Evolutionary conservation across 2,113 vertebrate genomes (phyloP).

Genomic region (Erythrolamprus reginae): DNA sequence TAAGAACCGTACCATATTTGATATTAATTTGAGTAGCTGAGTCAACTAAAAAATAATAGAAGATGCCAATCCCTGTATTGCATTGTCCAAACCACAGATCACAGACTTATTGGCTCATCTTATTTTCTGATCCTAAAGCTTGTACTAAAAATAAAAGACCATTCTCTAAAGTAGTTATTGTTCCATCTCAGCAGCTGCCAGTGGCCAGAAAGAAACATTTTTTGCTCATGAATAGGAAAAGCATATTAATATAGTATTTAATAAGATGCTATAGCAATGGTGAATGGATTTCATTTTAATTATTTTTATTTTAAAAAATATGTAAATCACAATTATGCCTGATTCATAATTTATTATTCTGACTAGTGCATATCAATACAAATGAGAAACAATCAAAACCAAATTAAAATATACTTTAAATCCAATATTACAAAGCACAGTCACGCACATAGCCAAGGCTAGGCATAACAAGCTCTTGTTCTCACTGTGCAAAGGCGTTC

Average conservation of each 20-base stretch:
- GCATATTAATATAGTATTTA: background rate
- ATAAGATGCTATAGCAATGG: background rate
- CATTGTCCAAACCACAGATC: slow-evolving; percentile 17
- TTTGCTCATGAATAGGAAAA: background rate
- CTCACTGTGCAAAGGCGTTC: background rate
- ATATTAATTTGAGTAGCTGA: background rate
- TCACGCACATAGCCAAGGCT: background rate
- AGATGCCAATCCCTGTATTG: background rate
- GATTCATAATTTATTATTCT: background rate
- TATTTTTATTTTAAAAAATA: background rate
- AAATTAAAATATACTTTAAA: background rate
- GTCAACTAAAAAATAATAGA: slow-evolving; percentile 11
- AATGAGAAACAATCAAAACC: background rate
- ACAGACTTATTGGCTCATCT: background rate
- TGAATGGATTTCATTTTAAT: background rate
- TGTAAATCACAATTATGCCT: background rate
- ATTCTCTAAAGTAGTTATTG: background rate
- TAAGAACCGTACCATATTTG: background rate
- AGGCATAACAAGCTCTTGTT: background rate
- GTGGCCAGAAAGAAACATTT: background rate
- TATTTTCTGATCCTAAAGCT: background rate
- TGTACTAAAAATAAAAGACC: slow-evolving; percentile 1
- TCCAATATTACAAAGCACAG: background rate
- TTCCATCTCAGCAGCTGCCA: background rate
- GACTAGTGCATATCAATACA: background rate